Conservation (phyloP, 2,113 vertebrate species). For the Malurus cyaneus region DNA sequence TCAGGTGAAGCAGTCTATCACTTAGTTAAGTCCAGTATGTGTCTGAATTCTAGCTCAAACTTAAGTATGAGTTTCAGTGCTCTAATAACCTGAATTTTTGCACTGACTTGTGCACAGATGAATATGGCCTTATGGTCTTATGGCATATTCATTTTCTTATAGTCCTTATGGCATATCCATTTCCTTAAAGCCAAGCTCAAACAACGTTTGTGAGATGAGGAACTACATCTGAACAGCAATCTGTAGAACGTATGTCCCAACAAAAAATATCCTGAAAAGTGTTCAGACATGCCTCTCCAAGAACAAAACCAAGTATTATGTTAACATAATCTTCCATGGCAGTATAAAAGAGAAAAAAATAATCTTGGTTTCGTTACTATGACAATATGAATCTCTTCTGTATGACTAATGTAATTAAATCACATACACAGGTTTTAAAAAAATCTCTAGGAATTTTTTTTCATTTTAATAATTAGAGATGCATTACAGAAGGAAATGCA, state of each 20-base stretch:
- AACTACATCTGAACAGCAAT: background rate
- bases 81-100: background rate
- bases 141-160: background rate
- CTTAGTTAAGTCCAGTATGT: background rate
- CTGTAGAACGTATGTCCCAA: background rate
- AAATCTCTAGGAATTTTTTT: background rate
- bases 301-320: background rate
- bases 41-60: background rate
- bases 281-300: background rate
- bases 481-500: background rate
- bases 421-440: background rate
- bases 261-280: background rate
- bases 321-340: background rate
- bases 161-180: background rate
- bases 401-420: background rate
- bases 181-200: background rate
- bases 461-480: background rate
- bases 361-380: background rate
- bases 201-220: background rate
- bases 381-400: conserved; percentile 1
- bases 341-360: background rate
- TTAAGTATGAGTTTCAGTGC: background rate
- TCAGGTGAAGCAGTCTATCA: background rate
- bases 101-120: background rate
- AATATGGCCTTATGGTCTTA: background rate